Percentiles rank a stretch among this genome's conserved stretches.
Evolutionary conservation across 1,140 invertebrate genomes (phyloP).

Genomic region (Babylonia areolata): DNA sequence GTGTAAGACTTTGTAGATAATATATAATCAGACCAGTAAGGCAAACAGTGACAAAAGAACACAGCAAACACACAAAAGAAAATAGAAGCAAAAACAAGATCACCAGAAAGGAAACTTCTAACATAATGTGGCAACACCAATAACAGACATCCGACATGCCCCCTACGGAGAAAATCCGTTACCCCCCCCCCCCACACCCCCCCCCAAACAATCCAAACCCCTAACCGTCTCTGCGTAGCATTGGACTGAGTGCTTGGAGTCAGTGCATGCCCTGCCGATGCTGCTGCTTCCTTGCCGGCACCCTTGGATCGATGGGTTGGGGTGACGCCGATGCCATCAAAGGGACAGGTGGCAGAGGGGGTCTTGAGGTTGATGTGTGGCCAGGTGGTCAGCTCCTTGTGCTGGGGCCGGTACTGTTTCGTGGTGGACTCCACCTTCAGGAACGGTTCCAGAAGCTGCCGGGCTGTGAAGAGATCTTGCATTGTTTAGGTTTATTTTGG

Average conservation of each 20-base stretch:
- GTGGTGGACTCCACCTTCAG: slow-evolving; percentile 59
- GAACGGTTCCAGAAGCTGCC: slow-evolving; percentile 57
- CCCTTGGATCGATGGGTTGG: slow-evolving; percentile 21
- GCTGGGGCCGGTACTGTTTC: slow-evolving; percentile 55
- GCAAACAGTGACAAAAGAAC: too few species aligned
- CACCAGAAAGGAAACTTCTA: too few species aligned
- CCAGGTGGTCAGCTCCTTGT: slow-evolving; percentile 55
- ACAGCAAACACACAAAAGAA: too few species aligned
- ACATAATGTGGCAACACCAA: too few species aligned
- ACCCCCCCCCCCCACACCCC: too few species aligned
- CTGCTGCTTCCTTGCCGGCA: slow-evolving; percentile 9
- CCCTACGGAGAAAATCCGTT: too few species aligned
- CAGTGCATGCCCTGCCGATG: not conserved
- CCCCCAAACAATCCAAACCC: not conserved
- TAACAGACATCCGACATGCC: too few species aligned
- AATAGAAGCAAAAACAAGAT: too few species aligned
- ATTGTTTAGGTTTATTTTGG: too few species aligned
- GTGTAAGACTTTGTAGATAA: too few species aligned
- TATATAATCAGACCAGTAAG: too few species aligned
- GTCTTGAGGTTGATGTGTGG: slow-evolving; percentile 59
- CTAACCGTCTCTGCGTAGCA: not conserved
- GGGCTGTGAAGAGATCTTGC: too few species aligned
- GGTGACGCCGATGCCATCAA: slow-evolving; percentile 60
- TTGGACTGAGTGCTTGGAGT: not conserved
- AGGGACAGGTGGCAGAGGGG: slow-evolving; percentile 60